Base-by-base conservation (phyloP, 2,888 invertebrate species). In the Unio pictorum region DNA sequence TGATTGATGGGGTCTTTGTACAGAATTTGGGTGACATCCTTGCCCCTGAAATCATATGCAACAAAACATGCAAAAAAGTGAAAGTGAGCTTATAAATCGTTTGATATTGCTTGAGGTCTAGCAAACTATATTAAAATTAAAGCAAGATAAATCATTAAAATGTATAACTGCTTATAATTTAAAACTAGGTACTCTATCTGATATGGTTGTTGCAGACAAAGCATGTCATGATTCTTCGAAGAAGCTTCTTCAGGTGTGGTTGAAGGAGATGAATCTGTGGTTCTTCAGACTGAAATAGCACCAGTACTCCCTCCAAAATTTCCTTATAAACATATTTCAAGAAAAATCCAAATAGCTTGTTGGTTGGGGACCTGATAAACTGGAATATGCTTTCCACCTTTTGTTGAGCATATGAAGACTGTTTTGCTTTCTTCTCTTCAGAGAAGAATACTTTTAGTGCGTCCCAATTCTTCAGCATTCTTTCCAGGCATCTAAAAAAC, bases 291-390 rank as follows among this genome's bases (percentile, higher is more conserved):
- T 75, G 71, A 30, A 75, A 66, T 58, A 55, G 23, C 11, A 54
- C 55, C 8, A 73, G 28, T 20, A 72, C 55, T 23, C 23, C 23
- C 18, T 72, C 69, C 63, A 73, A 73, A 72, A 68, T 74, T 5
- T 71, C 66, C 6, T 70, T 61, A 15, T 72, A 55, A 7, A 71
- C 67, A 23, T 69, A 69, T 7, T 63, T 70, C 7, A 78, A 55
- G 45, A 78, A 76, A 20, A 76, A 17, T 20, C 63, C 60, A 68
- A 70, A 76, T 26, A 75, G 61, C n/a, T 71, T 69, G 58, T 74
- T 74, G 7, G 73, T 73, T 26, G 76, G 76, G n/a, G 74, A 74
- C n/a, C 61, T 59, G 20, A 74, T 45, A 62, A 73, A 75, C 20
- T 30, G 6, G 55, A 30, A 63, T 23, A 73, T 68, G 15, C 59